Evolutionary conservation across 2,797 vertebrate species (phyloP).

Genomic region (Myripristis jacobus): DNA sequence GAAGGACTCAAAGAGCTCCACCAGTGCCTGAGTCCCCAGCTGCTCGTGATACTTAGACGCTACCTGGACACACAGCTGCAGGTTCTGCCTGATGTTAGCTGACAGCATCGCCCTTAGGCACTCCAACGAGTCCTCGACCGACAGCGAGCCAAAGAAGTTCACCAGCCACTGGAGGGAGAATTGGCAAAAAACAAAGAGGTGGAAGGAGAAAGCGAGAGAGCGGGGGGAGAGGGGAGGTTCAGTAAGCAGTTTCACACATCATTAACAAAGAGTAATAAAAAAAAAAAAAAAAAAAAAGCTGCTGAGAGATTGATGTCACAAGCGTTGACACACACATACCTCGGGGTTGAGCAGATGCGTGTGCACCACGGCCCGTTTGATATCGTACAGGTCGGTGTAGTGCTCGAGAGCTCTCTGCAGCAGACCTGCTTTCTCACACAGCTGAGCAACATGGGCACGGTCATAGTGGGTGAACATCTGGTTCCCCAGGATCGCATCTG

Average conservation of each 20-base stretch:
- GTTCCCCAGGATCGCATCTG: conserved; percentile 94
- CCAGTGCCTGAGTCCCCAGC: conserved; percentile 88
- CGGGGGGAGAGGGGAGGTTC: background rate
- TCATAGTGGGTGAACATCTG: conserved; percentile 97
- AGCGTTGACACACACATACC: conserved; percentile 75
- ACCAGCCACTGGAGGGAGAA: conserved; percentile 87
- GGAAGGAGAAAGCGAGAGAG: conserved; percentile 8
- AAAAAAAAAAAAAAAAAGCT: conserved; percentile 12
- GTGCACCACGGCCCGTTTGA: conserved; percentile 92
- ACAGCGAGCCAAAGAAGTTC: conserved; percentile 93
- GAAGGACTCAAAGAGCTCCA: conserved; percentile 95
- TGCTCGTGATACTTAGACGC: conserved; percentile 94
- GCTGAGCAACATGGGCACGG: conserved; percentile 90
- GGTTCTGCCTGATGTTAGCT: conserved; percentile 92
- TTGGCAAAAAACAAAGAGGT: background rate
- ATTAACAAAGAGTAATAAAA: background rate
- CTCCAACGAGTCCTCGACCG: conserved; percentile 92
- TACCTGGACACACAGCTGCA: conserved; percentile 92
- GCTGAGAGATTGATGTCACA: conserved; percentile 5
- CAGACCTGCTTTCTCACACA: conserved; percentile 94
- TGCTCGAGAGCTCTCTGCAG: conserved; percentile 93
- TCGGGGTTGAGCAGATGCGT: conserved; percentile 92
- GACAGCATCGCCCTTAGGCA: conserved; percentile 92
- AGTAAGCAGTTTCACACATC: conserved; percentile 15
- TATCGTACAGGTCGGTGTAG: conserved; percentile 91